Conservation (phyloP, 2,797 vertebrate genomes). For the Sus cebifrons region DNA sequence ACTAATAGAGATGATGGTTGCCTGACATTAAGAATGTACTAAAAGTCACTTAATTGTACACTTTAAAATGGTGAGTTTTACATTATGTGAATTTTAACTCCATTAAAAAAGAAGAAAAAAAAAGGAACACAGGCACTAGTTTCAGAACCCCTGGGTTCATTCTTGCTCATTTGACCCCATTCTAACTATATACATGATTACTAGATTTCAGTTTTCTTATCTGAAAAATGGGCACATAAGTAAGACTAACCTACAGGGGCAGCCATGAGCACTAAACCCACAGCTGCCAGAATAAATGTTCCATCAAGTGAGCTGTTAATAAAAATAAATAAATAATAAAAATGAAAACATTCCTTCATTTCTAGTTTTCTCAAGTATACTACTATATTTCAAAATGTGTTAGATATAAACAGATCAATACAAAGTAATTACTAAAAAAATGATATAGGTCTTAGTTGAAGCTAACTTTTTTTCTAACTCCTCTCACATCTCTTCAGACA, state of each 20-base stretch:
- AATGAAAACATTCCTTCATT: background rate
- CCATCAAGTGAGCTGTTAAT: background rate
- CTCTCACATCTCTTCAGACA: background rate
- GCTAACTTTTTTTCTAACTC: background rate
- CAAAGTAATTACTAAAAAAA: conserved; percentile 59
- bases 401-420: background rate
- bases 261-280: background rate
- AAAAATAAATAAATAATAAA: conserved; percentile 6
- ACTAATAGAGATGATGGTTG: background rate
- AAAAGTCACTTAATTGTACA: background rate
- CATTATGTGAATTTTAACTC: background rate
- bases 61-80: background rate
- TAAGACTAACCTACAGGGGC: background rate
- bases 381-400: background rate
- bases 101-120: background rate
- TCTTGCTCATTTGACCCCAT: background rate
- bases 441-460: background rate
- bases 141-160: background rate
- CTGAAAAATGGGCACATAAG: background rate
- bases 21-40: background rate
- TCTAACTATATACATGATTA: background rate
- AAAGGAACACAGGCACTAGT: background rate
- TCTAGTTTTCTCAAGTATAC: background rate
- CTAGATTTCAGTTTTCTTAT: background rate
- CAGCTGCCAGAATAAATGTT: background rate